Percentiles rank a stretch among this genome's conserved stretches.
These are phyloP conservation scores for Meloidogyne exigua DNA, from an alignment of 1,140 invertebrate species.

Conservation along the genomic window DNA sequence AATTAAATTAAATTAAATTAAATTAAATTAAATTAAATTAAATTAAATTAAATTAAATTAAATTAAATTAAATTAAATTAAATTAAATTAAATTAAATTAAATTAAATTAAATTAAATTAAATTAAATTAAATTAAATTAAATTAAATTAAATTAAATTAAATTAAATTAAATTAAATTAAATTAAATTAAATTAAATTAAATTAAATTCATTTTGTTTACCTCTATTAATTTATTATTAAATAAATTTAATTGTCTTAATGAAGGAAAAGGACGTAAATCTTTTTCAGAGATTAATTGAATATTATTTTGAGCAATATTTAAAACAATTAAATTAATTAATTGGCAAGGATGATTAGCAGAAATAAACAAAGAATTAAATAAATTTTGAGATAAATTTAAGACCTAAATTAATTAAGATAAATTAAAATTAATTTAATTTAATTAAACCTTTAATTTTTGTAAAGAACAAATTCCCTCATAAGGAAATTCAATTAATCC, in stretches of 20 bases:
- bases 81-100: neutral
- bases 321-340: constrained; percentile 49
- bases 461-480: constrained; percentile 30
- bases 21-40: neutral
- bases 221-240: constrained; percentile 12
- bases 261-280: constrained; percentile 46
- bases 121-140: neutral
- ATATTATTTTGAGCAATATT: constrained; percentile 48
- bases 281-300: constrained; percentile 19
- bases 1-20: neutral
- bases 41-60: neutral
- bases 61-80: neutral
- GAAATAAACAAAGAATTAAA: constrained; percentile 28
- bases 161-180: neutral
- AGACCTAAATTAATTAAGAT: constrained; percentile 30
- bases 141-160: neutral
- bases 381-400: constrained; percentile 44
- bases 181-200: neutral
- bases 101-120: neutral
- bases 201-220: neutral
- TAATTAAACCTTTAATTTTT: constrained; percentile 28
- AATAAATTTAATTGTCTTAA: constrained; percentile 40
- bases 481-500: constrained; percentile 22
- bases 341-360: constrained; percentile 17
- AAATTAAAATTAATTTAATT: constrained; percentile 25